Percentiles rank a stretch among this genome's conserved stretches.
Conservation (phyloP, 2,888 invertebrate species). For the Coronaproctus castanopsis region DNA sequence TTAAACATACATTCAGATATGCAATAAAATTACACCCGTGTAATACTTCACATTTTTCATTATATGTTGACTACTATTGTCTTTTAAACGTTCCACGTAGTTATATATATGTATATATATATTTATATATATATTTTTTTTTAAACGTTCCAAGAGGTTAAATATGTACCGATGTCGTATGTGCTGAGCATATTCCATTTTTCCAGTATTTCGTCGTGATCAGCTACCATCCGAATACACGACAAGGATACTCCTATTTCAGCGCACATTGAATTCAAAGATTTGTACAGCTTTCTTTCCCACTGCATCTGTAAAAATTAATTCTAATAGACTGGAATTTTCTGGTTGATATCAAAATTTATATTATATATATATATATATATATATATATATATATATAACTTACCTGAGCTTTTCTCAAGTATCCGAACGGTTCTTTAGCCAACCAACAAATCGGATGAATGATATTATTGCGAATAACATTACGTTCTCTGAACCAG, state of each 20-base stretch:
- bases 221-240: constrained; percentile 47
- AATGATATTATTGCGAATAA: constrained; percentile 20
- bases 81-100: too few relatives aligned
- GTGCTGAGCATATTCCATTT: constrained; percentile 89
- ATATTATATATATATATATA: too few relatives aligned
- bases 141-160: too few relatives aligned
- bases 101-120: too few relatives aligned
- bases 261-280: constrained; percentile 82
- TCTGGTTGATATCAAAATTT: not conserved
- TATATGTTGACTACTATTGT: too few relatives aligned
- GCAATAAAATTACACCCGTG: too few relatives aligned
- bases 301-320: constrained; percentile 43
- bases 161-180: constrained; percentile 68
- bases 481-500: constrained; percentile 41
- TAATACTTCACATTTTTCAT: too few relatives aligned
- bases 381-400: too few relatives aligned
- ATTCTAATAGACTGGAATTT: not conserved
- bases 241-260: constrained; percentile 62
- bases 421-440: constrained; percentile 46
- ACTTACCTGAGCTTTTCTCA: constrained; percentile 54
- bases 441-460: constrained; percentile 23
- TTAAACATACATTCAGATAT: too few relatives aligned
- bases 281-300: constrained; percentile 87
- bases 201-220: constrained; percentile 58
- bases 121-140: too few relatives aligned